A percentile compares a stretch with the other conserved stretches of the same genome.
phyloP scores from a whole-genome alignment of 1,140 invertebrate genomes.

The Archivesica marissinica region DNA sequence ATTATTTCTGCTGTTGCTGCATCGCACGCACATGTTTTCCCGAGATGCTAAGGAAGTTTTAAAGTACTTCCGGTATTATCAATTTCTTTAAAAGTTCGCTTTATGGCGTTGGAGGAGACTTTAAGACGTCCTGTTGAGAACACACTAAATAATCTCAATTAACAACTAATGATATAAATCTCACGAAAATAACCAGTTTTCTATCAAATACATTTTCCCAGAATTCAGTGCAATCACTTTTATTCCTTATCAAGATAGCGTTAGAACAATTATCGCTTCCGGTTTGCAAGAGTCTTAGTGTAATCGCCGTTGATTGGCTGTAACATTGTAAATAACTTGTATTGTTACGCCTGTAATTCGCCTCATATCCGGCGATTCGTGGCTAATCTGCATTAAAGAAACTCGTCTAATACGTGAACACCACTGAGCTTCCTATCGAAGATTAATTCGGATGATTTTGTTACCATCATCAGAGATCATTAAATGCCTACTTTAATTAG shows the following conservation, averaged over 20 bases:
- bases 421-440: not conserved
- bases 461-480: not conserved
- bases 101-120: constrained; percentile 12
- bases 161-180: constrained; percentile 44
- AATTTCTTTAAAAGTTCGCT: not conserved
- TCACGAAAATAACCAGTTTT: not conserved
- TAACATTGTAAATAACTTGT: constrained; percentile 7
- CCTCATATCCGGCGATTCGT: constrained; percentile 37
- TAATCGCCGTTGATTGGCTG: constrained; percentile 53
- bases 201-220: constrained; percentile 10
- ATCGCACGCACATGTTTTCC: too few species aligned
- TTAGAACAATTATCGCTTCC: constrained; percentile 46
- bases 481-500: constrained; percentile 48
- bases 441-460: constrained; percentile 33
- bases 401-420: not conserved
- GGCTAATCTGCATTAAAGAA: constrained; percentile 39
- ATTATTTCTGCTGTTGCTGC: too few species aligned
- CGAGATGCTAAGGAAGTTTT: not conserved
- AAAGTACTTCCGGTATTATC: constrained; percentile 37
- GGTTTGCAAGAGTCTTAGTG: constrained; percentile 41
- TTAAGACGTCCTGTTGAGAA: constrained; percentile 18
- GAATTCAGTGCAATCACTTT: constrained; percentile 35
- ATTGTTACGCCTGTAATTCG: constrained; percentile 50
- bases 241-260: constrained; percentile 18
- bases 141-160: constrained; percentile 20